Percentiles rank a stretch among this genome's conserved stretches.
Conservation (phyloP, 2,797 vertebrate genomes). For the Platalea minor region DNA sequence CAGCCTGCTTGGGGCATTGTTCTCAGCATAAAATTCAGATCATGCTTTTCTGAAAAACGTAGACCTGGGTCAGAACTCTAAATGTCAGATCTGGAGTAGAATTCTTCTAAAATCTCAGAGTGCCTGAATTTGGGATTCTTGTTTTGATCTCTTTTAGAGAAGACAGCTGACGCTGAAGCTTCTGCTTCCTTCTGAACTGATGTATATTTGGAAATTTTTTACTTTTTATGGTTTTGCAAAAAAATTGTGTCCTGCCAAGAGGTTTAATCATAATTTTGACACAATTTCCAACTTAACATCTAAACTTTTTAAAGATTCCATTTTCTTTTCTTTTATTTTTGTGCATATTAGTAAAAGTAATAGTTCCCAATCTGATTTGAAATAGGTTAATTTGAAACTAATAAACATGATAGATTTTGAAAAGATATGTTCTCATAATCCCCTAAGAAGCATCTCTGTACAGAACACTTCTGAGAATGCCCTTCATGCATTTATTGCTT, state of each 20-base stretch:
- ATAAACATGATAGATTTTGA: neutral
- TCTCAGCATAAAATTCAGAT: neutral
- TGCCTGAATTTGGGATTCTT: neutral
- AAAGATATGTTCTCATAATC: neutral
- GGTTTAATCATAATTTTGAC: neutral
- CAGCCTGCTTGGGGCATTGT: neutral
- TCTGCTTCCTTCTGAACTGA: neutral
- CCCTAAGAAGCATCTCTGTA: neutral
- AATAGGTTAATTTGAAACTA: neutral
- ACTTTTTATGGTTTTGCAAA: neutral
- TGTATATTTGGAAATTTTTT: neutral
- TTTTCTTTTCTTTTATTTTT: neutral
- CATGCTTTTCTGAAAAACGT: neutral
- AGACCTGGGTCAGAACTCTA: neutral
- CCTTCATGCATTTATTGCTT: neutral
- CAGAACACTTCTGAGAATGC: neutral
- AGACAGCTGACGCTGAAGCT: neutral
- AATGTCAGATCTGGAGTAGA: neutral
- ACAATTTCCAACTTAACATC: neutral
- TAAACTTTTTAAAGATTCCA: accelerated
- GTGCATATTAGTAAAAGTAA: neutral
- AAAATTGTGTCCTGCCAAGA: neutral
- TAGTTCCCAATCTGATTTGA: neutral
- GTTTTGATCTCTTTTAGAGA: neutral
- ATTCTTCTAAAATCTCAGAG: neutral